A percentile compares a stretch with the other conserved stretches of the same genome.
These are phyloP conservation scores for Lates japonicus DNA, from an alignment of 2,797 vertebrate species.

Conservation along the genomic window DNA sequence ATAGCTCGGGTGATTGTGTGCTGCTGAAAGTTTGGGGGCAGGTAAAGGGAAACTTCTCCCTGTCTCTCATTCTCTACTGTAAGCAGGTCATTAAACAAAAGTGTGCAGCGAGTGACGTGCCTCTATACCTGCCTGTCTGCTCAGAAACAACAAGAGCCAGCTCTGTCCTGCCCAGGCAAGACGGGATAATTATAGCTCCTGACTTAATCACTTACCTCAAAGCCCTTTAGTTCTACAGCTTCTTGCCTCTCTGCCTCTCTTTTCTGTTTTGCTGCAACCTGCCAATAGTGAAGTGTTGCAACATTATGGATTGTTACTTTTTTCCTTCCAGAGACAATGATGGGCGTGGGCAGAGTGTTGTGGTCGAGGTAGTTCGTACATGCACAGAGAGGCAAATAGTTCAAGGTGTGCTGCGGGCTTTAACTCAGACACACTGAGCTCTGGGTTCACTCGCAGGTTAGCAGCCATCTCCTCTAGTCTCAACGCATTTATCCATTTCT, in stretches of 20 bases:
- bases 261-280: conserved; percentile 54
- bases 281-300: conserved; percentile 60
- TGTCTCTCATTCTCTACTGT: conserved; percentile 68
- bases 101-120: conserved; percentile 74
- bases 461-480: conserved; percentile 52
- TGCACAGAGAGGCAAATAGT: conserved; percentile 42
- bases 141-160: conserved; percentile 73
- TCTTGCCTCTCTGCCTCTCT: conserved; percentile 40
- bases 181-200: conserved; percentile 75
- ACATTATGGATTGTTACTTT: conserved; percentile 56
- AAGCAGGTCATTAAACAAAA: conserved; percentile 83
- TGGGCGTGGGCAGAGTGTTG: conserved; percentile 60
- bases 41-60: conserved; percentile 59
- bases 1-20: conserved; percentile 68
- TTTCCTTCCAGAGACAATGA: conserved; percentile 68
- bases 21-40: conserved; percentile 72
- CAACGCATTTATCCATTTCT: conserved; percentile 49
- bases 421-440: conserved; percentile 38
- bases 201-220: conserved; percentile 78
- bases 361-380: conserved; percentile 49
- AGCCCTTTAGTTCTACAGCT: conserved; percentile 59
- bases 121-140: conserved; percentile 65
- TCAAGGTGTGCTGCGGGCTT: conserved; percentile 65
- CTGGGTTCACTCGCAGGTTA: conserved; percentile 70
- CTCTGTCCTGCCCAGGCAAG: conserved; percentile 83